Conservation (phyloP, 2,113 vertebrate genomes). For the Mirza zaza region DNA sequence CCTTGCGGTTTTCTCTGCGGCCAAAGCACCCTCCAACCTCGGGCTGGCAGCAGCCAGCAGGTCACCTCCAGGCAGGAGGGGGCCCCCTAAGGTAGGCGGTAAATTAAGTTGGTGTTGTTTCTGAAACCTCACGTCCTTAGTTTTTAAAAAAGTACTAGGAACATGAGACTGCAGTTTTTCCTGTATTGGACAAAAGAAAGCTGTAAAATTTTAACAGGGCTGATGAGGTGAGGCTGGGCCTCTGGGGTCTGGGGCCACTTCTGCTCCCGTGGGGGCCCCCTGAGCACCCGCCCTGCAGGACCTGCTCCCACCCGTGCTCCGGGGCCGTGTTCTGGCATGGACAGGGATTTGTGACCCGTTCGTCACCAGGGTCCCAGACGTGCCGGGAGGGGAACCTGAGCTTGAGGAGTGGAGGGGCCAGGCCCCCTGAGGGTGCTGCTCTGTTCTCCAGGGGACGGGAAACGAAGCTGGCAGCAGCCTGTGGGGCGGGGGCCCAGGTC, state of each 20-base stretch:
- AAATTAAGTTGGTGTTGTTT: fast-evolving
- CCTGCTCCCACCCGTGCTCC: fast-evolving
- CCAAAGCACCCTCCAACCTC: background rate
- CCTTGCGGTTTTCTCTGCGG: fast-evolving
- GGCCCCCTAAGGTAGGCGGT: background rate
- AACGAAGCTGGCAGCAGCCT: background rate
- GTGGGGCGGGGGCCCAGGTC: background rate
- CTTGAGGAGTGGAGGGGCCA: background rate
- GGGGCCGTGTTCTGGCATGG: fast-evolving
- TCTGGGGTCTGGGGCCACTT: fast-evolving
- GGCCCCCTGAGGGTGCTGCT: background rate
- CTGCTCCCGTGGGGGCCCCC: background rate
- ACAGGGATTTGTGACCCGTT: background rate
- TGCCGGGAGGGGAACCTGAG: background rate
- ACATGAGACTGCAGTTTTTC: background rate
- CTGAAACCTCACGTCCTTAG: background rate
- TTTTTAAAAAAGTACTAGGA: background rate
- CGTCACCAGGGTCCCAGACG: fast-evolving
- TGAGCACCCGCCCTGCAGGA: background rate
- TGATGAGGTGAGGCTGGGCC: background rate
- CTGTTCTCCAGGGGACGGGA: background rate
- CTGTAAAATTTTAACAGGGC: fast-evolving
- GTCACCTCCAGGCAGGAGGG: background rate
- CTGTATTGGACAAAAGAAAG: background rate
- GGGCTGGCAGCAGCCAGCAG: fast-evolving